A percentile compares a stretch with the other conserved stretches of the same genome.
These are phyloP conservation scores for Aplodontia rufa DNA, from an alignment of 2,113 vertebrate genomes.

Conservation along the genomic window DNA sequence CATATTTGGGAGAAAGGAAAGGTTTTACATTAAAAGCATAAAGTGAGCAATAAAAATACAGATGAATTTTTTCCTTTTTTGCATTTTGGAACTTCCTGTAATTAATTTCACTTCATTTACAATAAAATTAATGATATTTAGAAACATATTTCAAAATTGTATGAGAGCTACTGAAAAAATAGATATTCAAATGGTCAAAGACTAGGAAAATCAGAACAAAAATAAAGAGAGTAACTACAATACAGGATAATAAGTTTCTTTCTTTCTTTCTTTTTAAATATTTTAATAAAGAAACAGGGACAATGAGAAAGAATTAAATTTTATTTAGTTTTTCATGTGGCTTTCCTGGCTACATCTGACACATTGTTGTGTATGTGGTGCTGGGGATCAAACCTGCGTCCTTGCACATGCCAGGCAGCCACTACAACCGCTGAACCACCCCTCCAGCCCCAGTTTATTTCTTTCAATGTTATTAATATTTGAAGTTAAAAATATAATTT, in stretches of 20 bases:
- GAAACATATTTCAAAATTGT: neutral
- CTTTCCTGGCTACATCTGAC: too few species aligned
- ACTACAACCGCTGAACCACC: too few species aligned
- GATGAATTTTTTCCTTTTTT: neutral
- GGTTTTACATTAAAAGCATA: neutral
- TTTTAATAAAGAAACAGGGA: too few species aligned
- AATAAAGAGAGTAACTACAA: neutral
- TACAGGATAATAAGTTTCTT: neutral
- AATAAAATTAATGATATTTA: constrained; percentile 28
- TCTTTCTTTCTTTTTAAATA: too few species aligned
- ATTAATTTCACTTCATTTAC: neutral
- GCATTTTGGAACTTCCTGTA: neutral
- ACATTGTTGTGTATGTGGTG: too few species aligned
- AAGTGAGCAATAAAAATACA: neutral
- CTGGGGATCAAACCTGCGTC: too few species aligned
- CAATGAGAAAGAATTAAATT: too few species aligned
- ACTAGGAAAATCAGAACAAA: neutral
- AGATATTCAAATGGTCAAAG: neutral
- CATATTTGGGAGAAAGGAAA: neutral
- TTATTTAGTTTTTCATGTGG: too few species aligned
- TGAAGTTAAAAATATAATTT: constrained; percentile 40
- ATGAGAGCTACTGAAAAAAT: neutral
- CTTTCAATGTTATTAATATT: neutral
- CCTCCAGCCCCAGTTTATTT: too few species aligned
- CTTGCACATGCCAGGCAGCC: too few species aligned